These are phyloP conservation scores for Caenorhabditis imperialis DNA, from an alignment of 2,888 invertebrate genomes.

Conservation along the genomic window DNA sequence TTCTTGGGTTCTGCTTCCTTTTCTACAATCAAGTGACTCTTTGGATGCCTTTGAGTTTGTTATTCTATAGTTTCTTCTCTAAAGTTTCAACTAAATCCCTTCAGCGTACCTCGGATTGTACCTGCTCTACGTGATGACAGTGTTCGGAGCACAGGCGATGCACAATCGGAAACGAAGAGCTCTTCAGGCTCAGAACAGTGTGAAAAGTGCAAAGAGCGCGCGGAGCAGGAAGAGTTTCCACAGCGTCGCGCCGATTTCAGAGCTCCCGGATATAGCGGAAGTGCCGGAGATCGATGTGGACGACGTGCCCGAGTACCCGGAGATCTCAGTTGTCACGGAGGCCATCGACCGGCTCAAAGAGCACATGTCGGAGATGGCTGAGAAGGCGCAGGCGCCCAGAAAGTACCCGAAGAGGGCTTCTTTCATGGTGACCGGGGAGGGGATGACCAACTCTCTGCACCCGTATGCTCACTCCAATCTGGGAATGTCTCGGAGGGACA, in stretches of 20 bases:
- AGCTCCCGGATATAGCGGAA: conserved; percentile 25
- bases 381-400: conserved; percentile 24
- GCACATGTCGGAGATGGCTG: conserved; percentile 38
- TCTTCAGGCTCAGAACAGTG: conserved; percentile 19
- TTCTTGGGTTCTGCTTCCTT: conserved; percentile 80
- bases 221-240: conserved; percentile 17
- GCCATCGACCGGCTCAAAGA: conserved; percentile 50
- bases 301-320: conserved; percentile 35
- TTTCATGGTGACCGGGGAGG: conserved; percentile 31
- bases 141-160: conserved; percentile 79
- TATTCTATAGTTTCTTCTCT: background rate
- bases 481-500: conserved; percentile 20
- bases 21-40: conserved; percentile 80
- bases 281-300: too few species aligned
- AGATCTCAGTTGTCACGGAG: conserved; percentile 42
- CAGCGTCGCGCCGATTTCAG: conserved; percentile 27
- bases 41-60: conserved; percentile 79
- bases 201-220: conserved; percentile 18
- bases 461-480: conserved; percentile 29
- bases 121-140: conserved; percentile 80
- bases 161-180: conserved; percentile 44
- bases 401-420: conserved; percentile 38
- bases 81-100: conserved; percentile 1
- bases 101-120: conserved; percentile 80
- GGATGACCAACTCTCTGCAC: conserved; percentile 25